Conservation (phyloP, 2,888 invertebrate species). For the Meteorus colon region DNA sequence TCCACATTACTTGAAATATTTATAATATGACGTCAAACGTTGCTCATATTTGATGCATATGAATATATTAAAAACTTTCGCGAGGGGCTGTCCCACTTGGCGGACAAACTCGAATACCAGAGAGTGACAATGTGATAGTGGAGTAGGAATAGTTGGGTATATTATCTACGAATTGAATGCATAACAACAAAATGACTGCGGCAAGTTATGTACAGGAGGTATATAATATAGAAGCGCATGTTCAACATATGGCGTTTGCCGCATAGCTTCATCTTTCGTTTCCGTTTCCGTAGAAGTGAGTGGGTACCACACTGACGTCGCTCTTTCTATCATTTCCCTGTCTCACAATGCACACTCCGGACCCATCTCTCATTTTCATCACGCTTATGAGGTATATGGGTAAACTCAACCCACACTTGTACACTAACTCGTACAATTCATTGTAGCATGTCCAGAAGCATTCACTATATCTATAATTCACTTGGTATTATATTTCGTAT, state of each 20-base stretch:
- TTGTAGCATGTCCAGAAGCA: constrained; percentile 15
- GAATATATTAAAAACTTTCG: not conserved
- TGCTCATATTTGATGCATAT: not conserved
- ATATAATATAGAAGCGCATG: constrained; percentile 31
- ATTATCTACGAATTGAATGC: constrained; percentile 36
- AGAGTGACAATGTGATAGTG: constrained; percentile 31
- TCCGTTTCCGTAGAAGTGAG: constrained; percentile 54
- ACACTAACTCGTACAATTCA: constrained; percentile 42
- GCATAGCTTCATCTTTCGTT: constrained; percentile 55
- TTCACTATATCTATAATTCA: not conserved
- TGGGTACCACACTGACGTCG: constrained; percentile 34
- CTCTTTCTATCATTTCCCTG: constrained; percentile 40
- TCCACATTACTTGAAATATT: too few species aligned
- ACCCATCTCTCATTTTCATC: constrained; percentile 23
- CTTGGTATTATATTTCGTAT: constrained; percentile 3
- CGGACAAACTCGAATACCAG: constrained; percentile 17
- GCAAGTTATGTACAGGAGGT: constrained; percentile 1
- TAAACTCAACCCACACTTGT: constrained; percentile 17
- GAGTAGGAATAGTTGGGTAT: constrained; percentile 24
- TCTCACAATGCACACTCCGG: constrained; percentile 9
- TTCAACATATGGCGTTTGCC: constrained; percentile 48
- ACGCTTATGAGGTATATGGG: not conserved
- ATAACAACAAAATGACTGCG: constrained; percentile 51
- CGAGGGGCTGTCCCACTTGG: constrained; percentile 28
- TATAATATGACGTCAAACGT: not conserved